A percentile compares a stretch with the other conserved stretches of the same genome.
phyloP scores from a whole-genome alignment of 1,140 invertebrate genomes.

The Dufourea novaeangliae region DNA sequence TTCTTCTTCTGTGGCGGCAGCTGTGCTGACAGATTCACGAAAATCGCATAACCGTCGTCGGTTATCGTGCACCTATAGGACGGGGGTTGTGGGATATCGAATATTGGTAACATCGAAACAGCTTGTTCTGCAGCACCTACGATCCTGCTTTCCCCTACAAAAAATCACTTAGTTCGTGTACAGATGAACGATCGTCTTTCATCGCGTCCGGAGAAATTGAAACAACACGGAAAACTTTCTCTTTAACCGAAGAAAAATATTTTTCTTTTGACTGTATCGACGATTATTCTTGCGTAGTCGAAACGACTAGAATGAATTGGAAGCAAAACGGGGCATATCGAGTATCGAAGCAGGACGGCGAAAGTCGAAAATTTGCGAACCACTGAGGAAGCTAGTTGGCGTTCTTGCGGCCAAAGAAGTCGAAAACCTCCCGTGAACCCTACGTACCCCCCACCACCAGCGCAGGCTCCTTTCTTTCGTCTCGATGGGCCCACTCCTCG shows the following conservation, averaged over 20 bases:
- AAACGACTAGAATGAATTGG: no score
- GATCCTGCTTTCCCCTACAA: neutral
- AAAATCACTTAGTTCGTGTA: no score
- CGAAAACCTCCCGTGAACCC: slow-evolving; percentile 82
- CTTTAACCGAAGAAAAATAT: neutral
- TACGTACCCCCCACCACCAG: slow-evolving; percentile 80
- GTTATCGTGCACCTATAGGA: slow-evolving; percentile 23
- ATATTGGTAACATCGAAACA: slow-evolving; percentile 13
- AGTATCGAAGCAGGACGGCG: neutral
- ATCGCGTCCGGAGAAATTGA: neutral
- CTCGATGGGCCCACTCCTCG: slow-evolving; percentile 58
- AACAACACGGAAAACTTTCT: neutral
- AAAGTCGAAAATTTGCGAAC: slow-evolving; percentile 74
- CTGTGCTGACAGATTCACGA: slow-evolving; percentile 47
- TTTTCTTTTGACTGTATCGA: no score
- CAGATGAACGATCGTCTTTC: neutral
- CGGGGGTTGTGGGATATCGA: slow-evolving; percentile 23
- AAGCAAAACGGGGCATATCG: neutral
- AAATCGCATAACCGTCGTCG: slow-evolving; percentile 48
- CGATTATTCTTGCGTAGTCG: no score
- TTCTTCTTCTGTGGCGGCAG: slow-evolving; percentile 45
- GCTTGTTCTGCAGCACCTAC: slow-evolving; percentile 6
- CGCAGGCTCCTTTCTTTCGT: slow-evolving; percentile 59
- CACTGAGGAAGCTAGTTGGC: slow-evolving; percentile 80
- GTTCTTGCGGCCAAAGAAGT: slow-evolving; percentile 76